Conservation (phyloP, 1,140 invertebrate species). For the Musca domestica region DNA sequence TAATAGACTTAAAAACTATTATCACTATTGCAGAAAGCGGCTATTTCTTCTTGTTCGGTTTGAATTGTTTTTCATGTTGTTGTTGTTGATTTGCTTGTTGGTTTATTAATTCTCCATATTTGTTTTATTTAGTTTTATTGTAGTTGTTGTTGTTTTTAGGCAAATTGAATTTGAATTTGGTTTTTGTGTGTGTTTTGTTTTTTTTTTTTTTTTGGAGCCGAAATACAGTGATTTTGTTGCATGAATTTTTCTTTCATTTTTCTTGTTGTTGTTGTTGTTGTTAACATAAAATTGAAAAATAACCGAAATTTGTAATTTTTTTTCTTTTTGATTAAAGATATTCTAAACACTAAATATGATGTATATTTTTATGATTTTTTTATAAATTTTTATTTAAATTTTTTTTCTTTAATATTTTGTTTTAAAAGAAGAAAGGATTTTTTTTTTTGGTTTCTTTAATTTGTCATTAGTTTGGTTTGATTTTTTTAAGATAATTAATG, state of each 20-base stretch:
- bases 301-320: constrained; percentile 12
- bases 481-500: constrained; percentile 2
- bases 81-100: constrained; percentile 23
- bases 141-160: constrained; percentile 29
- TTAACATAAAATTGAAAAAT: constrained; percentile 24
- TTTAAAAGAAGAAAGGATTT: constrained; percentile 51
- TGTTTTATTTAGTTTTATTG: constrained; percentile 30
- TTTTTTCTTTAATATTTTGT: constrained; percentile 29
- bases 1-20: constrained; percentile 46
- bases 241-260: constrained; percentile 8
- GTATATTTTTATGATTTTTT: constrained; percentile 25
- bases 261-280: constrained; percentile 33
- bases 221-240: background rate
- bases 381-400: constrained; percentile 10
- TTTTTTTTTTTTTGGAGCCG: constrained; percentile 28
- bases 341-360: constrained; percentile 17
- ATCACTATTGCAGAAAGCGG: constrained; percentile 55
- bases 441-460: constrained; percentile 24
- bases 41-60: constrained; percentile 36
- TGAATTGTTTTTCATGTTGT: constrained; percentile 16
- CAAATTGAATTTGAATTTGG: constrained; percentile 27
- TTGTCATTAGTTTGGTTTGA: constrained; percentile 14
- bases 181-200: constrained; percentile 42
- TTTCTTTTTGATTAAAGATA: background rate
- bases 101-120: constrained; percentile 24